A percentile compares a stretch with the other conserved stretches of the same genome.
Conservation (phyloP, 2,113 vertebrate species). For the Lophochroa leadbeateri region DNA sequence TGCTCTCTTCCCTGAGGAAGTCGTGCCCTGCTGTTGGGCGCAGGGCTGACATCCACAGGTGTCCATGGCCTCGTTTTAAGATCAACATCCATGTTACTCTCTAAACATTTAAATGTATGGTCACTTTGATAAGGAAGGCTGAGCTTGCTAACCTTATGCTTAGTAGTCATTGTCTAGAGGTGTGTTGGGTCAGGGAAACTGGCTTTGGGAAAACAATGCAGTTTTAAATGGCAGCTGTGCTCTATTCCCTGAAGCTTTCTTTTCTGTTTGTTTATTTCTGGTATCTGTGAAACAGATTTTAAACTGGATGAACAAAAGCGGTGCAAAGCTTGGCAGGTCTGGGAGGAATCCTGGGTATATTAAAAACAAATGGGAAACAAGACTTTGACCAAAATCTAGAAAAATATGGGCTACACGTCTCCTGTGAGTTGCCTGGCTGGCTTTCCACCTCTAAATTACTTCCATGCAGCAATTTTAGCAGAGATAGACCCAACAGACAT, state of each 20-base stretch:
- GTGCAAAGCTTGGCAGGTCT: not conserved
- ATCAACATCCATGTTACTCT: not conserved
- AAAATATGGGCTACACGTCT: not conserved
- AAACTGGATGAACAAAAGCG: not conserved
- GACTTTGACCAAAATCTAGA: constrained; percentile 8
- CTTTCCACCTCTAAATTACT: not conserved
- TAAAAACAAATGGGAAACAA: constrained; percentile 19
- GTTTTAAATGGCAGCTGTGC: constrained; percentile 1
- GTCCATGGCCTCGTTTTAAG: not conserved
- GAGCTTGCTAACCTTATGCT: not conserved
- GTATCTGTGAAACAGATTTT: constrained; percentile 6
- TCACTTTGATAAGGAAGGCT: not conserved
- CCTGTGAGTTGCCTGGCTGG: not conserved
- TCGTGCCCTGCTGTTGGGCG: rapidly evolving
- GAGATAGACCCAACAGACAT: not conserved
- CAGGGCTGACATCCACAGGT: rapidly evolving
- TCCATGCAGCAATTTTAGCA: not conserved
- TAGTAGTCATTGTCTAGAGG: not conserved
- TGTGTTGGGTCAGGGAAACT: not conserved
- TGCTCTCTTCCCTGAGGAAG: not conserved
- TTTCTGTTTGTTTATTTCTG: not conserved
- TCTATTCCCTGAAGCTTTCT: not conserved
- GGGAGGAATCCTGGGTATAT: not conserved
- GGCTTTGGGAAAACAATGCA: not conserved
- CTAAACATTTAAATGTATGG: not conserved